These are phyloP conservation scores for Ceratothoa steindachneri DNA, from an alignment of 2,888 invertebrate genomes.

Conservation along the genomic window DNA sequence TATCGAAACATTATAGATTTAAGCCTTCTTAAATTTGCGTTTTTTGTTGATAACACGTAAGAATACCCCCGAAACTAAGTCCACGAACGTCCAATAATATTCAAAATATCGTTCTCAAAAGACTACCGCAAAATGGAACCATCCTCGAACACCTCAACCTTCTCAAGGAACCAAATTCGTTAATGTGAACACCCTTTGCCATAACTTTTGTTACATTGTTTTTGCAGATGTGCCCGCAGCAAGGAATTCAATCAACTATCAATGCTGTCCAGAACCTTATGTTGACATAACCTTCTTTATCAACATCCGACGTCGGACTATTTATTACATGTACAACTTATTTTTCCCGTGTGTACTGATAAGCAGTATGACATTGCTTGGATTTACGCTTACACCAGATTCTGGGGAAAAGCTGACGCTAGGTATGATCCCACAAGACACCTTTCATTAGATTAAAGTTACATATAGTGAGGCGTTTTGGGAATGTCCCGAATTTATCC, in stretches of 20 bases:
- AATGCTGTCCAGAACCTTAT: conserved; percentile 87
- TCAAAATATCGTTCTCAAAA: no score
- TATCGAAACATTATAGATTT: no score
- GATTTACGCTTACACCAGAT: conserved; percentile 96
- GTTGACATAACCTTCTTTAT: conserved; percentile 95
- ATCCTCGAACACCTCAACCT: no score
- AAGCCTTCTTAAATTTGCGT: no score
- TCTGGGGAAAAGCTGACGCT: conserved; percentile 93
- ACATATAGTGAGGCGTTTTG: neutral
- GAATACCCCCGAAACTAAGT: no score
- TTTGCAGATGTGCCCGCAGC: conserved; percentile 80
- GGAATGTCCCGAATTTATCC: neutral
- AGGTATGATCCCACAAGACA: conserved; percentile 70
- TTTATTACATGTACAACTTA: conserved; percentile 99
- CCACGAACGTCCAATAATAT: no score
- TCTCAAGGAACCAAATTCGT: no score
- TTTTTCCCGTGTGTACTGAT: conserved; percentile 98
- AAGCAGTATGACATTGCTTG: conserved; percentile 95
- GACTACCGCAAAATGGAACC: no score
- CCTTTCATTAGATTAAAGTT: neutral
- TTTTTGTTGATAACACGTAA: no score
- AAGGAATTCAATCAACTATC: conserved; percentile 82
- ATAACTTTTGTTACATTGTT: conserved; percentile 24
- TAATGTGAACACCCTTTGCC: conserved; percentile 5
- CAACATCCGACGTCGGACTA: conserved; percentile 88